Base-by-base conservation (phyloP, 1,140 invertebrate genomes). In the Megathymus violae region DNA sequence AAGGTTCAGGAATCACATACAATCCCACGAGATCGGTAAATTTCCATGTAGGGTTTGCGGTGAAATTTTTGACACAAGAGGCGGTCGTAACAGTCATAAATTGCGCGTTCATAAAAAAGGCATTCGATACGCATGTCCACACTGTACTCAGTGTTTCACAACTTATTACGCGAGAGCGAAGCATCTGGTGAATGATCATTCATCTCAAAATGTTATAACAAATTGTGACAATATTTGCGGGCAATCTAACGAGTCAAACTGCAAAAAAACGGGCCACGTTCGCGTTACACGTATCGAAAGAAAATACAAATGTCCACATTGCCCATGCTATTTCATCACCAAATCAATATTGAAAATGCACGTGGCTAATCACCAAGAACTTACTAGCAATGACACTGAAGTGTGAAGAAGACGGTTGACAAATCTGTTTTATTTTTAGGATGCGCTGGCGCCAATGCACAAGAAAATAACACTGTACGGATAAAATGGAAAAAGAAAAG, bases 11-110 rank as follows among this genome's bases (percentile, higher is more conserved):
- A 91, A 88, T 9, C 93, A 94, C 52, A 79, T 92, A 0, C 92
- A 93, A 67, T 92, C 93, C 4, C 94, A 95, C 10, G 85, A 91
- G 62, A 74, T 69, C 1, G 86, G 86, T 0, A 76, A 15, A 15
- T 96, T 96, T 76, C 93, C 95, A 58, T 97, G 97, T 78, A 94
- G 95, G 46, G 92, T 95, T n/a, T 97, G 97, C 76, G 92, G 91
- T 9, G 97, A 96, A 69, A 92, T 94, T 0, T 96, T 93, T 73
- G 79, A 89, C 1, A 91, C 88, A 0, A 74, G 83, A 51, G 80
- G 74, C 0, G 73, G 81, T 38, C 71, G 88, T 36, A 79, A 77
- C 56, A 74, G 73, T 43, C 88, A 90, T 47, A 85, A 74, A 54
- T 63, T 82, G 64, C 75, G 64, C 44, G 65, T 85, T 0, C 88